phyloP scores from a whole-genome alignment of 2,113 vertebrate genomes.

The Nesogale talazaci region DNA sequence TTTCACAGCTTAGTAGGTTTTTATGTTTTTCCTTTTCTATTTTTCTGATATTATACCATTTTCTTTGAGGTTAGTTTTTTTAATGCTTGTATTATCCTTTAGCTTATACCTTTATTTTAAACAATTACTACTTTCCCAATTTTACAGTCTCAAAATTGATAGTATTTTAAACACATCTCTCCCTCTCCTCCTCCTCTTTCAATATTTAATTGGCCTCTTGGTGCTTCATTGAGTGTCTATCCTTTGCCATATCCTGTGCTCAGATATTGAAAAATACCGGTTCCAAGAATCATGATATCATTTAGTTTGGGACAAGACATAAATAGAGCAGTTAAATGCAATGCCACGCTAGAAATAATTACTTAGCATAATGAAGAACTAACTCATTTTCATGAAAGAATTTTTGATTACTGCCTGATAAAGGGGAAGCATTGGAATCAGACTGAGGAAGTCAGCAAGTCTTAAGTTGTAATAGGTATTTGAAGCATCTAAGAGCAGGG shows the following conservation, averaged over 20 bases:
- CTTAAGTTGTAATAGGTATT: neutral
- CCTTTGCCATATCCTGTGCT: neutral
- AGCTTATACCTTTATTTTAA: conserved; percentile 14
- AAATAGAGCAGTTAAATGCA: neutral
- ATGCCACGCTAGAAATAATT: neutral
- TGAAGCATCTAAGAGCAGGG: neutral
- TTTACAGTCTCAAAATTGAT: neutral
- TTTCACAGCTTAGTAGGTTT: no score
- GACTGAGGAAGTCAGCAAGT: neutral
- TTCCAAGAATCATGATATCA: neutral
- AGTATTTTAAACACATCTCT: neutral
- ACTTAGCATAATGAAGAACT: neutral
- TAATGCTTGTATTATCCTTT: neutral
- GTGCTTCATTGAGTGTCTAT: neutral
- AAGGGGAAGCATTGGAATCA: neutral
- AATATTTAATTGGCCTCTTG: neutral
- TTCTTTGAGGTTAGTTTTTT: no score
- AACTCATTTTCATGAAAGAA: neutral
- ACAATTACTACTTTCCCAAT: neutral
- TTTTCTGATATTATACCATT: no score
- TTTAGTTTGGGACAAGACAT: neutral
- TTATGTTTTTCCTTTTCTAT: no score
- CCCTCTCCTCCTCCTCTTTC: neutral
- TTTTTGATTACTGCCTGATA: neutral
- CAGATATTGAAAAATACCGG: neutral